Conservation (phyloP, 2,113 vertebrate genomes). For the Melanostigma gelatinosum region DNA sequence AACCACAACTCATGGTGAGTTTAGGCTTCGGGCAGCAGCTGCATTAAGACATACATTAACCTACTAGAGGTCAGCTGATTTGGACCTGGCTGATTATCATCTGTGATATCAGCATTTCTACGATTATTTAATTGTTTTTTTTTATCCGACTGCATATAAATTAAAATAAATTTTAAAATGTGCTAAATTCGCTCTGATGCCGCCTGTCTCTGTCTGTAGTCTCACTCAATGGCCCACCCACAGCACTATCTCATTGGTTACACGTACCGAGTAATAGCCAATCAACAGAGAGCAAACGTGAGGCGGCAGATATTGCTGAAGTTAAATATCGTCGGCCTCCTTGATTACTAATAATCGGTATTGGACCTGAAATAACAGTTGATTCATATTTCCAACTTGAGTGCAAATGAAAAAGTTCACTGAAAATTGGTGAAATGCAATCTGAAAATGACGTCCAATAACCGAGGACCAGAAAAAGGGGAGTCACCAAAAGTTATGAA, state of each 20-base stretch:
- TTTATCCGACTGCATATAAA: not conserved
- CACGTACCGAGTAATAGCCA: not conserved
- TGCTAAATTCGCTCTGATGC: not conserved
- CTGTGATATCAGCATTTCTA: not conserved
- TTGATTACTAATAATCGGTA: no score
- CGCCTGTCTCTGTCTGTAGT: not conserved
- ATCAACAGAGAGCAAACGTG: not conserved
- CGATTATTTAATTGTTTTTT: not conserved
- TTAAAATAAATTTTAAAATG: not conserved
- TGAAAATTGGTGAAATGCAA: not conserved
- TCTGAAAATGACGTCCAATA: not conserved
- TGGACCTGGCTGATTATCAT: not conserved
- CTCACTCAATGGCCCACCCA: not conserved
- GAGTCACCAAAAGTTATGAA: not conserved
- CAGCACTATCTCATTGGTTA: not conserved
- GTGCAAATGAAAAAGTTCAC: not conserved
- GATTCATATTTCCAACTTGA: not conserved
- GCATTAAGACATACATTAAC: not conserved
- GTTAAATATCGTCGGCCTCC: not conserved
- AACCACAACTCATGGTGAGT: slow-evolving; percentile 5
- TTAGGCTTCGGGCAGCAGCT: slow-evolving; percentile 6
- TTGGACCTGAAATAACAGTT: not conserved
- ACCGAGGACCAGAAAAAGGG: not conserved
- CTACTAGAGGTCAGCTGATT: not conserved
- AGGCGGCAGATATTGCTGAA: not conserved